Evolutionary conservation across 2,888 invertebrate species (phyloP).

Genomic region (Lacanobia oleracea): DNA sequence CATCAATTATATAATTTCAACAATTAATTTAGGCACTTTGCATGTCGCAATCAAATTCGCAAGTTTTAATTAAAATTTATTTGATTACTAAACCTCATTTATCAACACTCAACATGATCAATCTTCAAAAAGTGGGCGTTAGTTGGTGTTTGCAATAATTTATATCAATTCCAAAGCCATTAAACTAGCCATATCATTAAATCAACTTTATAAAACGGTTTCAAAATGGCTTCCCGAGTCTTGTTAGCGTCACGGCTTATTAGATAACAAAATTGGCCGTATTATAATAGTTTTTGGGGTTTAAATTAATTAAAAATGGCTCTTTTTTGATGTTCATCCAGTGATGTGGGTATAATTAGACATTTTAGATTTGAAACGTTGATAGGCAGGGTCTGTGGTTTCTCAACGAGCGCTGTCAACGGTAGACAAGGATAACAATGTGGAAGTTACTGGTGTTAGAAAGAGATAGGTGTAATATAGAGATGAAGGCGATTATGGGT

Average conservation of each 20-base stretch:
- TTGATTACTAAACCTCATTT: constrained; percentile 54
- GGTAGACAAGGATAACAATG: constrained; percentile 73
- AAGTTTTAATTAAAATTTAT: constrained; percentile 59
- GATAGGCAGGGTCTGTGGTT: constrained; percentile 83
- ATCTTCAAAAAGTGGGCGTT: constrained; percentile 70
- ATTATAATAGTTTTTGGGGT: constrained; percentile 88
- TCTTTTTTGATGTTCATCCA: constrained; percentile 85
- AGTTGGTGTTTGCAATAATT: constrained; percentile 75
- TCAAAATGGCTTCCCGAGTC: constrained; percentile 84
- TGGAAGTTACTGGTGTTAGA: constrained; percentile 66
- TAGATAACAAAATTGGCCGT: constrained; percentile 89
- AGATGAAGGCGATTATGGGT: constrained; percentile 83
- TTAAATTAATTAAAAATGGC: constrained; percentile 90
- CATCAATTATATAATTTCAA: constrained; percentile 52
- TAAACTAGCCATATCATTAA: constrained; percentile 75
- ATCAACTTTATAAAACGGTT: constrained; percentile 75
- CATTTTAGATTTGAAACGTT: constrained; percentile 86
- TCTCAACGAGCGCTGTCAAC: constrained; percentile 86
- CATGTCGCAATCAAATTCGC: constrained; percentile 53
- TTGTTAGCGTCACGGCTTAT: constrained; percentile 88
- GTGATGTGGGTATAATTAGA: constrained; percentile 91
- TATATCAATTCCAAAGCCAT: constrained; percentile 79
- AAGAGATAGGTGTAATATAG: constrained; percentile 73
- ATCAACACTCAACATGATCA: constrained; percentile 64
- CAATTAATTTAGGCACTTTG: constrained; percentile 55